Conservation (phyloP, 2,797 vertebrate genomes). For the Nannoperca obscura region DNA sequence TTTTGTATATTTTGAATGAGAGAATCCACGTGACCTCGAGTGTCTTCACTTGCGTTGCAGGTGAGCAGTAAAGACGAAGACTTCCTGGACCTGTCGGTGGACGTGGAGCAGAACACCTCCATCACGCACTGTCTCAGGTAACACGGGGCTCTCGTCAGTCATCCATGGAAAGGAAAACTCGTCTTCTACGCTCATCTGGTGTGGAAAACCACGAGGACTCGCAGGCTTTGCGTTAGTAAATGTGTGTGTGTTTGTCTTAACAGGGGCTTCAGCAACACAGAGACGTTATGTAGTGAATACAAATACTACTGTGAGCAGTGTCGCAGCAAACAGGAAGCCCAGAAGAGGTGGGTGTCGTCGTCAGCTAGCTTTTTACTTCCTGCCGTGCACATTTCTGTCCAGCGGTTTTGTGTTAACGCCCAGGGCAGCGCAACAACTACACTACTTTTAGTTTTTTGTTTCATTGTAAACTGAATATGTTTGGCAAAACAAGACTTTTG, state of each 20-base stretch:
- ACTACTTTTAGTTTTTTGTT: not conserved
- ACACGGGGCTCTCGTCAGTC: fast-evolving
- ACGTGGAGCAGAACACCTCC: constrained; percentile 95
- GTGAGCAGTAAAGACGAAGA: constrained; percentile 97
- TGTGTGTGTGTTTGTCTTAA: constrained; percentile 12
- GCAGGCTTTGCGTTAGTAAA: not conserved
- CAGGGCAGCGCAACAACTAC: not conserved
- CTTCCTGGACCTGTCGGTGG: constrained; percentile 94
- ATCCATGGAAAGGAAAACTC: not conserved
- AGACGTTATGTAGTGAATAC: constrained; percentile 93
- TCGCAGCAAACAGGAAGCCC: constrained; percentile 94
- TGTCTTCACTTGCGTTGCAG: constrained; percentile 67
- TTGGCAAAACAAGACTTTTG: not conserved
- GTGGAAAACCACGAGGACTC: not conserved
- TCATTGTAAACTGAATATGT: not conserved
- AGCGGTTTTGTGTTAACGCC: not conserved
- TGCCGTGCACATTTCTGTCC: too few relatives aligned
- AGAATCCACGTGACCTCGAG: not conserved
- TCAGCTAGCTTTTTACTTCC: not conserved
- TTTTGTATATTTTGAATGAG: not conserved
- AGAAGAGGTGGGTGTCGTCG: constrained; percentile 88
- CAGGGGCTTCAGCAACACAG: constrained; percentile 95
- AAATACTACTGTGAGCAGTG: constrained; percentile 97
- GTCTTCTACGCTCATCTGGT: not conserved
- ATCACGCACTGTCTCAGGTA: constrained; percentile 95